Conservation (phyloP, 2,888 invertebrate genomes). For the Lydus trimaculatus region DNA sequence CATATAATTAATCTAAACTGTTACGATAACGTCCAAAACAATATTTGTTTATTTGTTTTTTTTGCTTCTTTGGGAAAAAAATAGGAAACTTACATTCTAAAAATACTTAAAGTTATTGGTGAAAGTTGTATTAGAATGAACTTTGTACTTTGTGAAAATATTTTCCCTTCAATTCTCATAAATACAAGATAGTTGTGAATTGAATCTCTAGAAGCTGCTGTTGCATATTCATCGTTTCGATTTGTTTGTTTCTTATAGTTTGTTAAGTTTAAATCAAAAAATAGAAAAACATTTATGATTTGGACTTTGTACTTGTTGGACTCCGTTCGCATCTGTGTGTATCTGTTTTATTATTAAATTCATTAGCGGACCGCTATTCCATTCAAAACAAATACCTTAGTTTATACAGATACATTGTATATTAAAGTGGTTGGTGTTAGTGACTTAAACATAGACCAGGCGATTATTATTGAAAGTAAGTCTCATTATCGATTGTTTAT, state of each 20-base stretch:
- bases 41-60: too few relatives aligned
- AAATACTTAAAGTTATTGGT: background rate
- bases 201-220: background rate
- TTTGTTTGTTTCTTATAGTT: background rate
- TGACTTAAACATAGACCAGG: too few relatives aligned
- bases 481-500: too few relatives aligned
- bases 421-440: background rate
- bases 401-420: background rate
- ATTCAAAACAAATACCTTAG: constrained; percentile 24
- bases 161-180: background rate
- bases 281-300: constrained; percentile 24
- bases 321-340: constrained; percentile 35
- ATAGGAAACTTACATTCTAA: background rate
- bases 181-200: too few relatives aligned
- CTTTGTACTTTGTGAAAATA: background rate
- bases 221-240: too few relatives aligned
- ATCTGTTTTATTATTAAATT: constrained; percentile 30
- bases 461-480: background rate
- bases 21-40: too few relatives aligned
- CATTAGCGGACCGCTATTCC: constrained; percentile 17
- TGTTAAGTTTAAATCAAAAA: constrained; percentile 1
- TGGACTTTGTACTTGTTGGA: constrained; percentile 45
- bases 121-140: background rate
- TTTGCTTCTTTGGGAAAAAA: background rate
- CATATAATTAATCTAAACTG: too few relatives aligned